Conservation (phyloP, 2,888 invertebrate species). For the Hemithea aestivaria region DNA sequence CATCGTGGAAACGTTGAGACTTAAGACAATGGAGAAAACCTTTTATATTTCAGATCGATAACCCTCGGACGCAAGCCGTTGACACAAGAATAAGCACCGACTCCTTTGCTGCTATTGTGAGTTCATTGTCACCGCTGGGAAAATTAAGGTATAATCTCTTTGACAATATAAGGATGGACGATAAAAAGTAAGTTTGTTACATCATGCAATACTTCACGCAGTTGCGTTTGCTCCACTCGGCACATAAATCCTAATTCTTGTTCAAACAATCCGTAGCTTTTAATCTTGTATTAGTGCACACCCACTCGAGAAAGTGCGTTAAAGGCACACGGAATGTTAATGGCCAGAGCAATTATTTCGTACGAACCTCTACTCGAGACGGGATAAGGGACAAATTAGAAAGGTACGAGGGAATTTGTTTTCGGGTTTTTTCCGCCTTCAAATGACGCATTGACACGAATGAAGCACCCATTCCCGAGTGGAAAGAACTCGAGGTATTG, state of each 20-base stretch:
- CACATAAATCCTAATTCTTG: constrained; percentile 27
- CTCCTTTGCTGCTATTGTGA: constrained; percentile 26
- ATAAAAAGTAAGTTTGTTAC: constrained; percentile 12
- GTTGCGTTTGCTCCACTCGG: constrained; percentile 7
- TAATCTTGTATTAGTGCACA: constrained; percentile 37
- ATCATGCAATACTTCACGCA: constrained; percentile 20
- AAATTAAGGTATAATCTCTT: constrained; percentile 9
- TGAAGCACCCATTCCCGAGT: constrained; percentile 20
- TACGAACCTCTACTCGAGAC: constrained; percentile 39
- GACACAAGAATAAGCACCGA: constrained; percentile 46
- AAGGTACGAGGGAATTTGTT: constrained; percentile 28
- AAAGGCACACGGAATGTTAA: constrained; percentile 59
- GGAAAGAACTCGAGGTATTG: constrained; percentile 22
- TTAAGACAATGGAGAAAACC: constrained; percentile 67
- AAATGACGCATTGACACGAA: constrained; percentile 28
- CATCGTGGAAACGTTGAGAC: constrained; percentile 44
- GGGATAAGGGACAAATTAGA: constrained; percentile 46
- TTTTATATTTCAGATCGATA: constrained; percentile 66
- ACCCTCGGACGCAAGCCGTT: constrained; percentile 58
- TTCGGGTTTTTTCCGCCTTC: constrained; percentile 25
- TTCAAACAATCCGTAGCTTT: constrained; percentile 38
- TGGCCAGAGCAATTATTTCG: constrained; percentile 55
- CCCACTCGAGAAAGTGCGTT: constrained; percentile 56
- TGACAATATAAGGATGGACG: constrained; percentile 6
- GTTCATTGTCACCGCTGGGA: constrained; percentile 31